phyloP scores from a whole-genome alignment of 2,113 vertebrate genomes.

The Dromiciops gliroides region DNA sequence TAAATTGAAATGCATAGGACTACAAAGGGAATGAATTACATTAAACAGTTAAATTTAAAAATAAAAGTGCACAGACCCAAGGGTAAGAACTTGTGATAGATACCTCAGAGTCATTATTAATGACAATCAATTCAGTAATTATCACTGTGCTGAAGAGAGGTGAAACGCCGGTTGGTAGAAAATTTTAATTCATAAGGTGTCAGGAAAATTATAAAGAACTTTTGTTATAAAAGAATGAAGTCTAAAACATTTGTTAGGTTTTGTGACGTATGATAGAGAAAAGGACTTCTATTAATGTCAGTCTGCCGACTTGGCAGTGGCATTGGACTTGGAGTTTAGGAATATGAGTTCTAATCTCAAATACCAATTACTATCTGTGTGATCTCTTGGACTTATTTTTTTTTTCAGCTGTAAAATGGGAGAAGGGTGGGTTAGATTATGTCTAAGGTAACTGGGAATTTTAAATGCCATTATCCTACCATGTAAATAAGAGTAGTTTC shows the following conservation, averaged over 20 bases:
- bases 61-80: neutral
- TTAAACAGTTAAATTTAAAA: neutral
- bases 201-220: neutral
- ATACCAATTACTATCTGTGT: neutral
- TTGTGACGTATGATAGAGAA: neutral
- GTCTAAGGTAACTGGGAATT: neutral
- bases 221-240: neutral
- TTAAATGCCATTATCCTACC: neutral
- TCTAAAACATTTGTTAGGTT: neutral
- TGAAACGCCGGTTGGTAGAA: neutral
- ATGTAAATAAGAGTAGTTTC: neutral
- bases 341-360: neutral
- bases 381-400: neutral
- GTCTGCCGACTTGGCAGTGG: neutral
- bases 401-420: neutral
- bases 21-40: neutral
- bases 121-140: neutral
- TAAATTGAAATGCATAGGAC: no score
- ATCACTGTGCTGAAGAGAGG: neutral
- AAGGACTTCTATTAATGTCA: neutral
- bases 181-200: neutral
- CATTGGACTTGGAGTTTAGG: neutral
- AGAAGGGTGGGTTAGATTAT: neutral
- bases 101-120: neutral
- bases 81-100: neutral